Conservation (phyloP, 2,888 invertebrate genomes). For the Synergus umbraculus region DNA sequence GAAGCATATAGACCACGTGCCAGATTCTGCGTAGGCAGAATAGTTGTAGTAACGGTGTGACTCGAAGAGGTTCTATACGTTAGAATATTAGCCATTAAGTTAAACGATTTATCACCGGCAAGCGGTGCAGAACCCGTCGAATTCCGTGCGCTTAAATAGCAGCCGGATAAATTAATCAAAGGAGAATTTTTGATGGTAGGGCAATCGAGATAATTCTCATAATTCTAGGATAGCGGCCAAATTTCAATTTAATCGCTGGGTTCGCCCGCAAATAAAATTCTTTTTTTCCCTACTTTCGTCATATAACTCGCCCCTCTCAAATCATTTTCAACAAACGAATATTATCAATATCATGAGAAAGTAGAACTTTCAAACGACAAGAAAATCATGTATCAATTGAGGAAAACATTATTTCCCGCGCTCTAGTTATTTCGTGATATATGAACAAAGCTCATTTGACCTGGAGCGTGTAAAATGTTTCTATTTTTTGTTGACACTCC, state of each 20-base stretch:
- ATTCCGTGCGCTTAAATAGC: slow-evolving; percentile 35
- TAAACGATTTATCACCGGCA: slow-evolving; percentile 44
- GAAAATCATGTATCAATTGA: not conserved
- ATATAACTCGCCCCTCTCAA: slow-evolving; percentile 21
- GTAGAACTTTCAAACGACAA: not conserved
- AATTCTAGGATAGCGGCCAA: slow-evolving; percentile 40
- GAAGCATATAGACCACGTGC: slow-evolving; percentile 41
- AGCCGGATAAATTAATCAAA: slow-evolving; percentile 67
- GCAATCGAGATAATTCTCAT: slow-evolving; percentile 56
- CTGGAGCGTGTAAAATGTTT: not conserved
- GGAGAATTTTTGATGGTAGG: slow-evolving; percentile 64
- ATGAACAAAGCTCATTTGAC: slow-evolving; percentile 27
- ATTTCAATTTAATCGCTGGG: slow-evolving; percentile 42
- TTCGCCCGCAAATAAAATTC: slow-evolving; percentile 31
- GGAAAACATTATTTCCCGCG: not conserved
- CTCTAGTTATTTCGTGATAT: slow-evolving; percentile 15
- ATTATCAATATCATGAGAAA: not conserved
- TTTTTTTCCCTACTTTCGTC: slow-evolving; percentile 22
- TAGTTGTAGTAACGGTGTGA: slow-evolving; percentile 12
- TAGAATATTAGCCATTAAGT: slow-evolving; percentile 41
- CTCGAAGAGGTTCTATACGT: slow-evolving; percentile 25
- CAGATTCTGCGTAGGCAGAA: slow-evolving; percentile 15
- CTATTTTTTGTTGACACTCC: slow-evolving; percentile 31
- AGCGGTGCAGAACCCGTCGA: slow-evolving; percentile 14
- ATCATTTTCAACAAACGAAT: slow-evolving; percentile 18